Base-by-base conservation (phyloP, 2,797 vertebrate species). In the Pitangus sulphuratus region DNA sequence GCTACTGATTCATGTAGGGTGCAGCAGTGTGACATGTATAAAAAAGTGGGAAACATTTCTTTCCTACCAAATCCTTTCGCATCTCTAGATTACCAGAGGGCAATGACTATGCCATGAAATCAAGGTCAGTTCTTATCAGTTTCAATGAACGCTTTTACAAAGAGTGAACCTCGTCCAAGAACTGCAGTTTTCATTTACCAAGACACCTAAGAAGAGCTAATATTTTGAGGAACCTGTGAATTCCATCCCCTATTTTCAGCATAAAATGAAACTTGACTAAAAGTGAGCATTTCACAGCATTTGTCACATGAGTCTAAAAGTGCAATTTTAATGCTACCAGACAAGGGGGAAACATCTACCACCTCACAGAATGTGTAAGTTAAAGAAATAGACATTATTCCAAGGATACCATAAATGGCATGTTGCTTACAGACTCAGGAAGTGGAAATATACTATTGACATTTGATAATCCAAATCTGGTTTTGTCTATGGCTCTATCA, bases 101-200 rank as follows among this genome's bases (percentile, higher is more conserved):
- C 71, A 89, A 93, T 50, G 58, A 57, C 70, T 80, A 6, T 85
- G 48, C 39, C 76, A 94, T 64, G 87, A 92, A 95, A 97, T 77
- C 75, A 84, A 81, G 89, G 80, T 91, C 95, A 88, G 44, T 76
- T 96, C 70, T 96, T 84, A 90, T 93, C 81, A 92, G 11, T 93
- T 96, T 94, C 91, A 84, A 58, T 86, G 76, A 77, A 44, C 40
- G n/a, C 24, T 92, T 83, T 77, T 87, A 88, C 53, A 86, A 93
- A 92, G 77, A 83, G 25, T 40, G 21, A 86, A 40, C 17, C 37
- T 56, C 8, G 12, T 76, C 47, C 48, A 89, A 86, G 79, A 86
- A 31, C 47, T 37, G 44, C 9, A 75, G 51, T 53, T 82, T 93
- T 88, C 80, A 70, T 87, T 94, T 90, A 62, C 44, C 11, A 37